A percentile compares a stretch with the other conserved stretches of the same genome.
phyloP scores from a whole-genome alignment of 2,113 vertebrate genomes.

The Stomatorhinus ivindoensis region DNA sequence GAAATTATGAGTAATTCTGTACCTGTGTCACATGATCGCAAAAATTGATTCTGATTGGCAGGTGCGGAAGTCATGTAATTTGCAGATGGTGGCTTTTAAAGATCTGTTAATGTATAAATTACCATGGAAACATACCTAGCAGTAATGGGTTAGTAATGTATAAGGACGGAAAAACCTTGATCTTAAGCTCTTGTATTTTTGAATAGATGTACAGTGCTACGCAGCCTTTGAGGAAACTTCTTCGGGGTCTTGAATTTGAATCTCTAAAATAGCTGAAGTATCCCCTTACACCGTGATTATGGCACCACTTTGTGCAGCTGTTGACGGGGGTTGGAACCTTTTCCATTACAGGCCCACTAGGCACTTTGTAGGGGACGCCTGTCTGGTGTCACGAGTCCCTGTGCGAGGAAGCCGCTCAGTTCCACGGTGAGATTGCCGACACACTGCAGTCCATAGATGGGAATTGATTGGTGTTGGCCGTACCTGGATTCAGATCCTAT shows the following conservation, averaged over 20 bases:
- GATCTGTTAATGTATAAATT: not conserved
- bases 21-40: not conserved
- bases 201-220: not conserved
- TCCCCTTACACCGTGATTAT: not conserved
- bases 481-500: constrained; percentile 43
- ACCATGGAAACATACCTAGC: not conserved
- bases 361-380: constrained; percentile 13
- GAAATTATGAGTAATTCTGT: not conserved
- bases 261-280: not conserved
- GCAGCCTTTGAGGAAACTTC: not conserved
- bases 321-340: not conserved
- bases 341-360: not conserved
- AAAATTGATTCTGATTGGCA: not conserved
- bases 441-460: constrained; percentile 38
- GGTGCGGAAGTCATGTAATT: not conserved
- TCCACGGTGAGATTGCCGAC: constrained; percentile 40
- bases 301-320: not conserved
- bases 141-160: not conserved
- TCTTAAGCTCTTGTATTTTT: not conserved
- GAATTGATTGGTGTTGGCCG: constrained; percentile 45
- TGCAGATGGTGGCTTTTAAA: not conserved
- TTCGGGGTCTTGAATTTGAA: not conserved
- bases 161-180: not conserved
- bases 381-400: constrained; percentile 17
- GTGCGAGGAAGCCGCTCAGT: constrained; percentile 18